A percentile compares a stretch with the other conserved stretches of the same genome.
phyloP scores from a whole-genome alignment of 2,797 vertebrate genomes.

The Siniperca scherzeri region DNA sequence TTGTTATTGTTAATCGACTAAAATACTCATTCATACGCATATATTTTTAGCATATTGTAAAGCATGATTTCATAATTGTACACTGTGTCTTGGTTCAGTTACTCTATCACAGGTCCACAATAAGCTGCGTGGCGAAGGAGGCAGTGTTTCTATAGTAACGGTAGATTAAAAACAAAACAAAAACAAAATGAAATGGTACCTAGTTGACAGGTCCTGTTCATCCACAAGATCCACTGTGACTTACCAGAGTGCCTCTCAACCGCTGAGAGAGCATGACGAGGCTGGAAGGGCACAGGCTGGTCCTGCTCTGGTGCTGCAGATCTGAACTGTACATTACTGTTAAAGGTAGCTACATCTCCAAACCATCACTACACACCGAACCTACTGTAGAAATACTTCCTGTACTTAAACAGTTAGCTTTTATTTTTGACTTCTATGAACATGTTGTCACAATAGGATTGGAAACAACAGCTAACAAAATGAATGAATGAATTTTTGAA shows the following conservation, averaged over 20 bases:
- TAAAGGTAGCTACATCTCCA: not conserved
- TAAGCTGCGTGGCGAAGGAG: conserved; percentile 27
- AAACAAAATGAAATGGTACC: conserved; percentile 43
- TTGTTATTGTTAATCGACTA: not conserved
- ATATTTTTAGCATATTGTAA: not conserved
- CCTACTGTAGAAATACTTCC: not conserved
- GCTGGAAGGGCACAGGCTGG: conserved; percentile 49
- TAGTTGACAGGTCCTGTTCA: conserved; percentile 23
- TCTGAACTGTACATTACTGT: conserved; percentile 33
- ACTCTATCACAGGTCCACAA: conserved; percentile 1
- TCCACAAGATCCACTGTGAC: conserved; percentile 13
- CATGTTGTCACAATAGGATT: too few species aligned
- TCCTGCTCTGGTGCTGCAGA: conserved; percentile 43
- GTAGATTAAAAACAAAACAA: conserved; percentile 30
- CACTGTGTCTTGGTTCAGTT: not conserved
- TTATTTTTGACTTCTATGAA: too few species aligned
- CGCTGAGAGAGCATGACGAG: conserved; percentile 44
- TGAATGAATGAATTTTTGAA: not conserved
- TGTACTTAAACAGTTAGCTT: not conserved
- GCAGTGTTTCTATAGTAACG: conserved; percentile 65
- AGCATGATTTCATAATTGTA: not conserved
- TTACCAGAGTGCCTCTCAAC: conserved; percentile 39
- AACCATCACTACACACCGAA: not conserved
- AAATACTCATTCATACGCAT: not conserved
- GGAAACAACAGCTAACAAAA: not conserved